Evolutionary conservation across 2,113 vertebrate genomes (phyloP).

Genomic region (Catharus fuscescens): DNA sequence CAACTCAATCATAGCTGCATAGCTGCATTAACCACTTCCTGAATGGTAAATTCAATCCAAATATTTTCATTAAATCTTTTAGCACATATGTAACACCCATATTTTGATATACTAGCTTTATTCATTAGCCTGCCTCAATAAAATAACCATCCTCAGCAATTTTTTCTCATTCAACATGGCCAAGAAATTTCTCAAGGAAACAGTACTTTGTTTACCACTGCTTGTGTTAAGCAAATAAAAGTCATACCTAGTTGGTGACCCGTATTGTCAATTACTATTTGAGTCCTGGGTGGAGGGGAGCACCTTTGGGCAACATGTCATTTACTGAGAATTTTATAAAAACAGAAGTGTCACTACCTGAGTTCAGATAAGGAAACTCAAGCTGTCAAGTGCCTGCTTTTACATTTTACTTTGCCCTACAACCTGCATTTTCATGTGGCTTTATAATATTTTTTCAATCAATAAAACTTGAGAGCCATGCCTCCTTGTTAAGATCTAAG

Average conservation of each 20-base stretch:
- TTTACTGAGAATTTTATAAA: background rate
- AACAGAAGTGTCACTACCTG: background rate
- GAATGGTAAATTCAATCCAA: background rate
- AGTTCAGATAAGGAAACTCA: background rate
- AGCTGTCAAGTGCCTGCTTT: background rate
- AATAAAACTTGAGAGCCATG: background rate
- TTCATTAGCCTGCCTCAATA: background rate
- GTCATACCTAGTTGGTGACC: background rate
- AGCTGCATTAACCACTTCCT: background rate
- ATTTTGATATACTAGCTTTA: background rate
- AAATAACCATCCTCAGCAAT: background rate
- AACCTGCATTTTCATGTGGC: conserved; percentile 16
- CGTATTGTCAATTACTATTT: background rate
- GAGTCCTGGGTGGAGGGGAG: background rate
- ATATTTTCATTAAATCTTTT: background rate
- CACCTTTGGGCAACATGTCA: background rate
- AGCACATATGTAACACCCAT: background rate
- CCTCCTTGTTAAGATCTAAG: conserved; percentile 4
- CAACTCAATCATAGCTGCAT: background rate
- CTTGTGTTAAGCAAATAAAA: background rate
- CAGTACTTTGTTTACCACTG: background rate
- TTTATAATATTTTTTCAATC: conserved; percentile 41
- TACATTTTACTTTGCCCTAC: background rate
- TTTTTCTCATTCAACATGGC: background rate
- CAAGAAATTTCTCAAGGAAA: background rate